Base-by-base conservation (phyloP, 2,888 invertebrate genomes). In the Callinectes sapidus region DNA sequence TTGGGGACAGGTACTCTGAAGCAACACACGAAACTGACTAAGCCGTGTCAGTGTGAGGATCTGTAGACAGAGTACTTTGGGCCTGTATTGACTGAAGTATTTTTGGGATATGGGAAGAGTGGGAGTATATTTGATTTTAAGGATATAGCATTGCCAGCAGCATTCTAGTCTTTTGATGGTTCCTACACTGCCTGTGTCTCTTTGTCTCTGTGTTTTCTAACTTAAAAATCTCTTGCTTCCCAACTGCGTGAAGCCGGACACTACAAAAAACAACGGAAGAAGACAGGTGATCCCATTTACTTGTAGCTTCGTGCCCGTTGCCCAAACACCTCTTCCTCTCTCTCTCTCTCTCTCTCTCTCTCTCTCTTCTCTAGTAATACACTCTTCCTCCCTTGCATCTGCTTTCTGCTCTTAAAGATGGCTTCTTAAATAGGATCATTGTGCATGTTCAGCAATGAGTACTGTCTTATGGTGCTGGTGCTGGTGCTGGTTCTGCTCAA, bases 241-340 rank as follows among this genome's bases (percentile, higher is more conserved):
- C 89, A 54, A 55, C 90, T 55, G 61, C 88, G 54, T 89, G 35
- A 92, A 92, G 92, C 92, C 88, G 92, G 92, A 87, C 92, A 91
- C 89, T 85, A 55, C 92, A 93, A 93, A 91, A 93, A 89, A 86
- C 92, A 85, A 35, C 92, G 92, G 92, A 93, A 93, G 89, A 93
- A 93, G 89, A 90, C 92, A 93, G 92, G 92, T 93, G 89, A 90
- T 54, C 87, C 61, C 61, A 91, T 66, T 90, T 77, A 81, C 88
- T 93, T 87, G 77, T 92, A 87, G 81, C 81, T 81, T 81, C 81
- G 13, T 81, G 81, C 16, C 81, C n/a, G 16, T 81, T 32, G 81
- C 35, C 81, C 35, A 32, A 81, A 81, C 10, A 81, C 81, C 71
- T 81, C 81, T 35, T 35, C 81, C 81, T 61, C 81, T 14, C 32